Conservation (phyloP, 2,113 vertebrate genomes). For the Pogonocichla stellata region DNA sequence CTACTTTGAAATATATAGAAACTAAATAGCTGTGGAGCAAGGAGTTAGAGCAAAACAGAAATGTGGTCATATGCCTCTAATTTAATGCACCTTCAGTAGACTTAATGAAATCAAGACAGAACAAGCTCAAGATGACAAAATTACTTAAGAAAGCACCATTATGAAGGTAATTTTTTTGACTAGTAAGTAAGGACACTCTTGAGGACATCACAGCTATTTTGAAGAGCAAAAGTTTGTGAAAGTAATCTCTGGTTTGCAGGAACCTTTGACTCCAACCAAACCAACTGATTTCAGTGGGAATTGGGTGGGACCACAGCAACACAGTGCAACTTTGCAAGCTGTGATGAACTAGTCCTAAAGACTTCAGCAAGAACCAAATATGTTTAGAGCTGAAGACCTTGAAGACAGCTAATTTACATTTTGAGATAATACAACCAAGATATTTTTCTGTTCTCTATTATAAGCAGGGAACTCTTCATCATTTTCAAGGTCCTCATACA, state of each 20-base stretch:
- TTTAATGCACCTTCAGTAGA: not conserved
- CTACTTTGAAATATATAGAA: not conserved
- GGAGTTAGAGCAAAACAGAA: not conserved
- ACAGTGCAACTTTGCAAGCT: not conserved
- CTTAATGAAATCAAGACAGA: not conserved
- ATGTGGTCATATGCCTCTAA: not conserved
- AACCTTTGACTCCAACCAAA: not conserved
- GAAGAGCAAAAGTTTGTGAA: not conserved
- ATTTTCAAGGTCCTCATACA: not conserved
- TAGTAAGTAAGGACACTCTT: not conserved
- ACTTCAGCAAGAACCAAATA: not conserved
- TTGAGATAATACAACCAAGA: not conserved
- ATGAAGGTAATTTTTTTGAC: not conserved
- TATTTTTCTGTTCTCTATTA: not conserved
- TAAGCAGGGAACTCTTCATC: not conserved
- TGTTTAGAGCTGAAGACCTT: not conserved
- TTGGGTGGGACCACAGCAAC: not conserved
- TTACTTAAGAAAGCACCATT: not conserved
- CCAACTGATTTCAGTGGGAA: not conserved
- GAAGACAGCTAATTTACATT: not conserved
- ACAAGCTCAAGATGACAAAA: slow-evolving; percentile 3
- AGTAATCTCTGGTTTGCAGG: not conserved
- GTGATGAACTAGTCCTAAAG: not conserved
- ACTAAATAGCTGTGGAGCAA: not conserved
- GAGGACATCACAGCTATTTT: not conserved